A percentile compares a stretch with the other conserved stretches of the same genome.
Conservation (phyloP, 2,888 invertebrate species). For the Drosophila paranaensis region DNA sequence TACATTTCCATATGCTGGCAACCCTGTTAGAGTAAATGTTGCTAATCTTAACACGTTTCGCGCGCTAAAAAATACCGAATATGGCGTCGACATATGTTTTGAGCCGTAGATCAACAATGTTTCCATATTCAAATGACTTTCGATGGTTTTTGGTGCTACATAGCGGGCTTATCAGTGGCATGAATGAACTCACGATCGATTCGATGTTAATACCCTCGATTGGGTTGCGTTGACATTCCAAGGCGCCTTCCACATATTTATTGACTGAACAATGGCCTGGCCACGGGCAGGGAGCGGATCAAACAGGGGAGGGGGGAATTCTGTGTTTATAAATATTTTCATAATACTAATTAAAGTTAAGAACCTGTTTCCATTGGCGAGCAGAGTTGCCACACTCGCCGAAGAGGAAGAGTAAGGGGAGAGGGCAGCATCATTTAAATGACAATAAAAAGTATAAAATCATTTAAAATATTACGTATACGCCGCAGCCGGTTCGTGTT, state of each 20-base stretch:
- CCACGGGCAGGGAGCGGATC: background rate
- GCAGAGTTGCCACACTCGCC: conserved; percentile 49
- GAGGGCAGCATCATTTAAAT: conserved; percentile 52
- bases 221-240: conserved; percentile 66
- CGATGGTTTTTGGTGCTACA: conserved; percentile 5
- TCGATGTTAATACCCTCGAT: conserved; percentile 74
- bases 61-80: conserved; percentile 27
- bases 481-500: conserved; percentile 39
- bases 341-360: conserved; percentile 66
- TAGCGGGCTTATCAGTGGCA: conserved; percentile 65
- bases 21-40: conserved; percentile 15
- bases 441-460: conserved; percentile 71
- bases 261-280: conserved; percentile 19
- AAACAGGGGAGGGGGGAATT: background rate
- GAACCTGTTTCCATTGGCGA: conserved; percentile 57
- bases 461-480: conserved; percentile 77
- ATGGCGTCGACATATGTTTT: conserved; percentile 41
- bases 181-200: conserved; percentile 74
- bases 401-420: background rate
- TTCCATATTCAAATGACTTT: conserved; percentile 17
- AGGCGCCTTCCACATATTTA: conserved; percentile 48
- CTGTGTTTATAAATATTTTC: conserved; percentile 58
- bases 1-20: conserved; percentile 6
- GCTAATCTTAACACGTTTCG: conserved; percentile 32
- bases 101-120: conserved; percentile 31